Conservation (phyloP, 2,797 vertebrate species). For the Emys orbicularis region DNA sequence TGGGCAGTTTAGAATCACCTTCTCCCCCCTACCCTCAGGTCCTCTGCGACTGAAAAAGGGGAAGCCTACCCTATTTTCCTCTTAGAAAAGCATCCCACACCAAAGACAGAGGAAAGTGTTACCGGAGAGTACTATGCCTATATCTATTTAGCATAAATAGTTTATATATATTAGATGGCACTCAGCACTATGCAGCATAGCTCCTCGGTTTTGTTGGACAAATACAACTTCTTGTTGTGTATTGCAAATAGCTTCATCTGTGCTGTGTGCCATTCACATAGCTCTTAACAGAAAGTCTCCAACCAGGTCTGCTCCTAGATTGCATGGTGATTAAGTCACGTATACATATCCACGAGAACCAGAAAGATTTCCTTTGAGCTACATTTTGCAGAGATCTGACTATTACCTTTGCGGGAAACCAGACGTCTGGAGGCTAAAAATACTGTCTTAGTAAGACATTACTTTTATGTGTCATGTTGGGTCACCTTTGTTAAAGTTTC, state of each 20-base stretch:
- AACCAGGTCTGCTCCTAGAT: background rate
- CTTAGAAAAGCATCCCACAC: background rate
- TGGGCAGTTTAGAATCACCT: background rate
- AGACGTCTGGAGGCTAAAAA: background rate
- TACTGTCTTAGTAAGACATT: background rate
- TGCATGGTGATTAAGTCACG: background rate
- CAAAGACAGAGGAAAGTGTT: background rate
- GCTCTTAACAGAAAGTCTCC: background rate
- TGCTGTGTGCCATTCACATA: background rate
- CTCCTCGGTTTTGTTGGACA: background rate
- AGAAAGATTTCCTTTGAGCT: background rate
- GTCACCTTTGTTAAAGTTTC: background rate
- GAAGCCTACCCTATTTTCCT: background rate
- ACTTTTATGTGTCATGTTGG: background rate
- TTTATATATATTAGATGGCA: background rate
- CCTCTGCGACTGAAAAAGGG: background rate
- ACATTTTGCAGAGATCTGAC: background rate
- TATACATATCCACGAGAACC: background rate
- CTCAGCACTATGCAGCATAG: background rate
- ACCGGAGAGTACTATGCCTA: background rate
- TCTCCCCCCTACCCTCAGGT: background rate
- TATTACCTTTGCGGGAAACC: background rate
- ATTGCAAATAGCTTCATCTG: background rate
- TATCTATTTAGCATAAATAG: background rate
- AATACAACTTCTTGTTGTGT: background rate